phyloP scores from a whole-genome alignment of 2,113 vertebrate genomes.

The Condylura cristata region DNA sequence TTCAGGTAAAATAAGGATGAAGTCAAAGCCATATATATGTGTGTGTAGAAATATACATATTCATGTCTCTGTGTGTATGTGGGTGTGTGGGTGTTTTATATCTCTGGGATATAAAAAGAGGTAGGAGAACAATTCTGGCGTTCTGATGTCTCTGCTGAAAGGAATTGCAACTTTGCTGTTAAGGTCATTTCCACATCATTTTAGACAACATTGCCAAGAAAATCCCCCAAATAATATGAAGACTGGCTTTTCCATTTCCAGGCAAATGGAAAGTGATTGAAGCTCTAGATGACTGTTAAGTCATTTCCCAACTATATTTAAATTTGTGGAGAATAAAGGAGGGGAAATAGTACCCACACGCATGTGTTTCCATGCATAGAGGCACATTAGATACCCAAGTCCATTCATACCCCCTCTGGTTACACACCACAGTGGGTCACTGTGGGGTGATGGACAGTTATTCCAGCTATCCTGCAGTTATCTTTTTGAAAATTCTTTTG shows the following conservation, averaged over 20 bases:
- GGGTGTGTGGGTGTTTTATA: constrained; percentile 62
- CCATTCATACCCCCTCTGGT: not conserved
- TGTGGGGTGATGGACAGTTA: not conserved
- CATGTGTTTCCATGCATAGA: not conserved
- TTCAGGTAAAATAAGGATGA: constrained; percentile 69
- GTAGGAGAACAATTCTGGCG: constrained; percentile 57
- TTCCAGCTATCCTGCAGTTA: not conserved
- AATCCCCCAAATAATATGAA: constrained; percentile 63
- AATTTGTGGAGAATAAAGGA: not conserved
- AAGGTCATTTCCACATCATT: constrained; percentile 55
- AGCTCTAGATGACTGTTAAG: constrained; percentile 6
- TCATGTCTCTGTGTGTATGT: constrained; percentile 50
- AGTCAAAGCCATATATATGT: constrained; percentile 35
- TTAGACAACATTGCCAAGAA: constrained; percentile 51
- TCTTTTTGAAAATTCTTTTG: not conserved
- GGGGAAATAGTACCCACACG: not conserved
- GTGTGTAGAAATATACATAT: constrained; percentile 54
- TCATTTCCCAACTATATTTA: constrained; percentile 38
- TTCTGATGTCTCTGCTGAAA: constrained; percentile 66
- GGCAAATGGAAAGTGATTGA: constrained; percentile 18
- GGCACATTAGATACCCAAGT: not conserved
- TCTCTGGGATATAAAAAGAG: constrained; percentile 62
- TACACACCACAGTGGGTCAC: not conserved
- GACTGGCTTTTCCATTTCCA: constrained; percentile 45
- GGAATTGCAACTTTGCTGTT: constrained; percentile 58